Evolutionary conservation across 2,113 vertebrate genomes (phyloP), one percentile per base, ranked within the genome.

Genomic region (Albula goreensis): DNA sequence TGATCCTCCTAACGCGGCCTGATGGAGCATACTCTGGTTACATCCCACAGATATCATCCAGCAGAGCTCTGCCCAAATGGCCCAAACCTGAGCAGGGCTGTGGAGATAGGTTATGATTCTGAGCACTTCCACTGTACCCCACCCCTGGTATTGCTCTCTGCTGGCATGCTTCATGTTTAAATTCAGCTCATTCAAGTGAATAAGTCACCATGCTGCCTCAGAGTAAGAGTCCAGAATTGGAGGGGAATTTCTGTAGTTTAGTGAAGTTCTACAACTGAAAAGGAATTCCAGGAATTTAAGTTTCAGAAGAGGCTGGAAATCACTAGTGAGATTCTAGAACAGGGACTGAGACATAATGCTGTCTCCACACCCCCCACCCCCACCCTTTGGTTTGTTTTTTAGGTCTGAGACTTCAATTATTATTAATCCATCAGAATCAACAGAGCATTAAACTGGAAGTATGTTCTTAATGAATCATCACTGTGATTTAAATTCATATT

Each of bases 1-100:
- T 85, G 84, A 52, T 80, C 11, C 19, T 49, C 78, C 48, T 80
- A 80, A 85, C 22, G 22, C 17, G 50, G 49, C 48, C 84, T 63
- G 78, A 56, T 48, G 10, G 84, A 60, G 19, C 4, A 15, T 15
- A 17, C 41, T 63, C 31, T 50, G 53, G 13, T 49, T 15, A 6
- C 77, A 4, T 49, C 41, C 84, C 48, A 12, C 17, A 60, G 53
- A 79, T 79, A 78, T n/a, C 77, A 52, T 80, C 77, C 52, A 80
- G 13, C 52, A 57, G 79, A 22, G 13, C 22, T 8, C 2, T 74
- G 70, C 70, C 70, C 70, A 74, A n/a, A 11, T 31, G n/a, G 31
- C 0, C 70, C 70, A 74, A 25, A 2, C 31, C 5, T 31, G 25
- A 19, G 60, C 60, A 74, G 5, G 7, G 11, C 22, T 74, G 70